phyloP scores from a whole-genome alignment of 2,888 invertebrate species.

The Chelonus formosanus region DNA sequence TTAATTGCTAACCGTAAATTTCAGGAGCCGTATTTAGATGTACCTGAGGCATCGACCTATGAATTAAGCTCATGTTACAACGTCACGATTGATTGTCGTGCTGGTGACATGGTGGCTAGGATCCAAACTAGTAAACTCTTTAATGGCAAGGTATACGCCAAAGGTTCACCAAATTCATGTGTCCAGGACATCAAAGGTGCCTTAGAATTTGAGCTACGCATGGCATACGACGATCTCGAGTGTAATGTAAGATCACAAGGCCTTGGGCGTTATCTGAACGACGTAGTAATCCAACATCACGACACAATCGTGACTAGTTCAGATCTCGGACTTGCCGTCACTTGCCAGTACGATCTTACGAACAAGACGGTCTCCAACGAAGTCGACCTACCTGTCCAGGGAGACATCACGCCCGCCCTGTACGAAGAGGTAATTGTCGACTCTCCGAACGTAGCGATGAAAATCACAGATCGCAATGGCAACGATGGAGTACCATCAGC shows the following conservation, averaged over 20 bases:
- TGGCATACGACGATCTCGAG: slow-evolving; percentile 92
- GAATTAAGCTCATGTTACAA: slow-evolving; percentile 94
- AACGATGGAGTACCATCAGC: slow-evolving; percentile 86
- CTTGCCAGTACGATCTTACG: slow-evolving; percentile 92
- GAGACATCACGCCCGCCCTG: slow-evolving; percentile 85
- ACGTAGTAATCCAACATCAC: slow-evolving; percentile 94
- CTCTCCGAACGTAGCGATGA: slow-evolving; percentile 95
- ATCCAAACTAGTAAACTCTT: slow-evolving; percentile 92
- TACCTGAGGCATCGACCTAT: slow-evolving; percentile 90
- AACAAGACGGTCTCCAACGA: slow-evolving; percentile 94
- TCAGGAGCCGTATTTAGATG: slow-evolving; percentile 88
- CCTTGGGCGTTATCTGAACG: slow-evolving; percentile 86
- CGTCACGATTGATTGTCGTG: slow-evolving; percentile 90
- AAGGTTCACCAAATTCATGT: slow-evolving; percentile 92
- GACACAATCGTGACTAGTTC: slow-evolving; percentile 94
- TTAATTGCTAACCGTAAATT: slow-evolving; percentile 42
- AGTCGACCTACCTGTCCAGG: slow-evolving; percentile 87
- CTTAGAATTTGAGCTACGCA: slow-evolving; percentile 88
- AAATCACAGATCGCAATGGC: slow-evolving; percentile 85
- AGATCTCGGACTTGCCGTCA: slow-evolving; percentile 90
- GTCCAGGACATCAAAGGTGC: slow-evolving; percentile 88
- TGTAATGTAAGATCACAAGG: slow-evolving; percentile 92
- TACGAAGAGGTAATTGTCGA: slow-evolving; percentile 93
- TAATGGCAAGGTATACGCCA: slow-evolving; percentile 94
- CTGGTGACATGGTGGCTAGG: slow-evolving; percentile 91